Conservation (phyloP, 2,797 vertebrate genomes). For the Mergus octosetaceus region DNA sequence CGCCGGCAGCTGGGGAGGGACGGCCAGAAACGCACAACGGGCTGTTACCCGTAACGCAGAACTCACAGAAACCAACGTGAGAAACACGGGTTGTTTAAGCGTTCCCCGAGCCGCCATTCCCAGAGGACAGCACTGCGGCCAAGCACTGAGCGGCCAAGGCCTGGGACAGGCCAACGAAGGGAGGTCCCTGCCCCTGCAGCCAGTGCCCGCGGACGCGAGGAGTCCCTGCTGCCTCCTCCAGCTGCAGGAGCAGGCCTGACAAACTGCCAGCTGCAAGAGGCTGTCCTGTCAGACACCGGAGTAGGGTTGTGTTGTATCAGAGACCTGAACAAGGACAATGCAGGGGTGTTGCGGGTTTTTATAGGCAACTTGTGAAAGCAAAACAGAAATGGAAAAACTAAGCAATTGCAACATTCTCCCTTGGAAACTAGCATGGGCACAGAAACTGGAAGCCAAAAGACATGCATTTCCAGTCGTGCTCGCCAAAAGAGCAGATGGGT, state of each 20-base stretch:
- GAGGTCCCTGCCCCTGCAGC: neutral
- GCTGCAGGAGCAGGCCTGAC: neutral
- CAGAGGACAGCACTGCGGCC: neutral
- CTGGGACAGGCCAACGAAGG: neutral
- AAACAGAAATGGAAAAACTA: slow-evolving; percentile 47
- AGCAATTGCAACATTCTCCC: neutral
- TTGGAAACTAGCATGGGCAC: slow-evolving; percentile 4
- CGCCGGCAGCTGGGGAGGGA: neutral
- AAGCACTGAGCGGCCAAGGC: neutral
- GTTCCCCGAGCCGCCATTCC: neutral
- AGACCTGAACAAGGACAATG: neutral
- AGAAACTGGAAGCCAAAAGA: neutral
- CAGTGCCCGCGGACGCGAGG: neutral
- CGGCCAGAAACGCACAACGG: neutral
- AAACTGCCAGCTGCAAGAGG: neutral
- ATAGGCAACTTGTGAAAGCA: slow-evolving; percentile 17
- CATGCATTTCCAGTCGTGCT: neutral
- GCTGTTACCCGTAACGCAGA: neutral
- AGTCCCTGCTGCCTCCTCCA: neutral
- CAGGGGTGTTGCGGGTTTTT: neutral
- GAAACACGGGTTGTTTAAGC: neutral
- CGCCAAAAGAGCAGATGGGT: slow-evolving; percentile 14
- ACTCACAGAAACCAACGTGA: neutral
- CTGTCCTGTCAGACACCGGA: neutral
- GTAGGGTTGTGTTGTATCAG: neutral